Percentiles rank a stretch among this genome's conserved stretches.
phyloP scores from a whole-genome alignment of 2,113 vertebrate genomes.

The Sclerurus mexicanus region DNA sequence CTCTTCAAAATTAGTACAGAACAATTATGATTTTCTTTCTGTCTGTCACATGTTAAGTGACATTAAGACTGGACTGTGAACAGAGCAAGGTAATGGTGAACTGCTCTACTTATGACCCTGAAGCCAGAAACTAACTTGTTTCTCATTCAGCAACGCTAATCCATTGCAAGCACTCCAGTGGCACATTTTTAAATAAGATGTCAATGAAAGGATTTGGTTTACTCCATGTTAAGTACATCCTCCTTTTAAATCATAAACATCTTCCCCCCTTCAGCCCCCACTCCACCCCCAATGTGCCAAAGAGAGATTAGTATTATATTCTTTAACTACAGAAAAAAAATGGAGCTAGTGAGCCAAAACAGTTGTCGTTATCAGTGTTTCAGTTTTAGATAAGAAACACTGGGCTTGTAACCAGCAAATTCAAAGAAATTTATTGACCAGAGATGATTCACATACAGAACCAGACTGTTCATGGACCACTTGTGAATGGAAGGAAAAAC shows the following conservation, averaged over 20 bases:
- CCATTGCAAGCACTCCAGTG: neutral
- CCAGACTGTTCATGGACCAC: neutral
- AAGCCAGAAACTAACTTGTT: neutral
- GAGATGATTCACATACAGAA: neutral
- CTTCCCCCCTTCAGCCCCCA: accelerated
- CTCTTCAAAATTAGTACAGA: neutral
- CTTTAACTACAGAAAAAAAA: neutral
- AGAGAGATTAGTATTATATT: neutral
- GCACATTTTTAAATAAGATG: neutral
- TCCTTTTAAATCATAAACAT: neutral
- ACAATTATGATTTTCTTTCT: neutral
- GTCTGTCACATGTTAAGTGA: neutral
- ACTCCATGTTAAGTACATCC: neutral
- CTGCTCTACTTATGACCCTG: neutral
- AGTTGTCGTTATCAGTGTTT: neutral
- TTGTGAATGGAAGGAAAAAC: neutral
- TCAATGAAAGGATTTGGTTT: neutral
- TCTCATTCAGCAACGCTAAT: neutral
- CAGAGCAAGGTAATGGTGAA: neutral
- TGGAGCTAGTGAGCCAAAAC: neutral
- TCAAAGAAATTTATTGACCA: neutral
- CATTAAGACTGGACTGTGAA: neutral
- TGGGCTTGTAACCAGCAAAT: neutral
- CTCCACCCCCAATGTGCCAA: neutral
- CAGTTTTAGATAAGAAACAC: neutral